Percentiles rank a stretch among this genome's conserved stretches.
These are phyloP conservation scores for Cosmorhoe ocellata DNA, from an alignment of 2,888 invertebrate genomes.

Conservation along the genomic window DNA sequence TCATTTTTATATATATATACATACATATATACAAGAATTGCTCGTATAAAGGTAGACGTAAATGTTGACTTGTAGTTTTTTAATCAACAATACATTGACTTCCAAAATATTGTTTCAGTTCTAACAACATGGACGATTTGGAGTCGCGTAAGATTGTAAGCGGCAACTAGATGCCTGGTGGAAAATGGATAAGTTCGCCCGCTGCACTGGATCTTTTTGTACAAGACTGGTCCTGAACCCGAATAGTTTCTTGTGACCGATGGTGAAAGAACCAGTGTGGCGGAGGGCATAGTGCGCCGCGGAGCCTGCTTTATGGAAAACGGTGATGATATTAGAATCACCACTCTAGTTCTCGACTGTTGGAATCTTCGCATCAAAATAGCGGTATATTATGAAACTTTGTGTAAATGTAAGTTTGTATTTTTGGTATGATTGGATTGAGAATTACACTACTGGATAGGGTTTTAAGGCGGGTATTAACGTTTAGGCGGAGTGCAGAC, in stretches of 20 bases:
- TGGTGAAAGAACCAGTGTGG: not conserved
- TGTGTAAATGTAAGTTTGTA: conserved; percentile 14
- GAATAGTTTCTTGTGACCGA: not conserved
- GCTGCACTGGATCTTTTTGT: not conserved
- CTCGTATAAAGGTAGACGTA: too few relatives aligned
- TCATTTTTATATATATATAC: too few relatives aligned
- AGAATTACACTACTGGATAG: not conserved
- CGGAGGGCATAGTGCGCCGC: not conserved
- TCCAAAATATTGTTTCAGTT: conserved; percentile 46
- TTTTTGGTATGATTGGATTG: conserved; percentile 3
- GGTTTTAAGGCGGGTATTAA: too few relatives aligned
- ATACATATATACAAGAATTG: too few relatives aligned
- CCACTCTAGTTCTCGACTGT: conserved; percentile 25
- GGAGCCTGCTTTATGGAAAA: too few relatives aligned
- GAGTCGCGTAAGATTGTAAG: conserved; percentile 79
- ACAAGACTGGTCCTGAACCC: not conserved
- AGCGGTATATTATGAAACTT: conserved; percentile 12
- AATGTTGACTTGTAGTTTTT: too few relatives aligned
- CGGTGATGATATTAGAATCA: conserved; percentile 6
- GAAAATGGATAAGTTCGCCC: not conserved
- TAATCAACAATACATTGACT: not conserved
- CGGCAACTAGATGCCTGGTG: conserved; percentile 63
- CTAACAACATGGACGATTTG: conserved; percentile 77
- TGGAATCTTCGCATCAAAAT: conserved; percentile 13
- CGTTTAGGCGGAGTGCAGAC: too few relatives aligned